A percentile compares a stretch with the other conserved stretches of the same genome.
phyloP scores from a whole-genome alignment of 2,888 invertebrate species.

The Tribolium freemani region DNA sequence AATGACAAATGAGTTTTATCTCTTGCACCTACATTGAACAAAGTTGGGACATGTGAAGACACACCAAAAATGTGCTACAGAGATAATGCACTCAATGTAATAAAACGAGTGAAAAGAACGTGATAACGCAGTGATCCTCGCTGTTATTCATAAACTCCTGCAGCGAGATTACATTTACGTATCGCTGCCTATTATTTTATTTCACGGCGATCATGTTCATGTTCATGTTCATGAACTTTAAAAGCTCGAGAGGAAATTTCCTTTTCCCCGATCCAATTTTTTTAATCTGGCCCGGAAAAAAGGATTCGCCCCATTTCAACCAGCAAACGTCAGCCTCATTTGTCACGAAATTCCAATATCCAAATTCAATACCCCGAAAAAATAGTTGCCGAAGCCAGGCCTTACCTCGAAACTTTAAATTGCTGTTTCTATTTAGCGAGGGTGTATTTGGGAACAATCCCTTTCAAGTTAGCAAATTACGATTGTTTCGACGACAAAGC shows the following conservation, averaged over 20 bases:
- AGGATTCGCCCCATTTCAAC: neutral
- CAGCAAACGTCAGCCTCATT: neutral
- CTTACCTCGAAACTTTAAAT: slow-evolving; percentile 9
- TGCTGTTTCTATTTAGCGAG: slow-evolving; percentile 16
- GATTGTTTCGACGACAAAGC: slow-evolving; percentile 28
- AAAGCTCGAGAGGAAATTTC: slow-evolving; percentile 1
- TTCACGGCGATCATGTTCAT: slow-evolving; percentile 13
- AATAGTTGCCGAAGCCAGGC: neutral
- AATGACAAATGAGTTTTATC: neutral
- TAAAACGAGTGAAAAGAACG: slow-evolving; percentile 1
- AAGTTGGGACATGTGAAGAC: neutral
- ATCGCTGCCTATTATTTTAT: neutral
- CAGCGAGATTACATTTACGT: slow-evolving; percentile 3
- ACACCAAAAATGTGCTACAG: neutral
- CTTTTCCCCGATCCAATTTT: neutral
- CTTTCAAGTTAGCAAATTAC: slow-evolving; percentile 28
- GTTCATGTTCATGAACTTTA: too few species aligned
- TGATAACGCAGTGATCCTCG: slow-evolving; percentile 4
- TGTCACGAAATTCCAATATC: neutral
- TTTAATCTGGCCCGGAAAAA: slow-evolving; percentile 7
- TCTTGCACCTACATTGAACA: neutral
- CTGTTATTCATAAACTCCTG: slow-evolving; percentile 4
- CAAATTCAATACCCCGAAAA: neutral
- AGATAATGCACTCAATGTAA: slow-evolving; percentile 1
- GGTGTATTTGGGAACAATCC: slow-evolving; percentile 6